These are phyloP conservation scores for Bettongia penicillata DNA, from an alignment of 2,113 vertebrate species.

Conservation along the genomic window DNA sequence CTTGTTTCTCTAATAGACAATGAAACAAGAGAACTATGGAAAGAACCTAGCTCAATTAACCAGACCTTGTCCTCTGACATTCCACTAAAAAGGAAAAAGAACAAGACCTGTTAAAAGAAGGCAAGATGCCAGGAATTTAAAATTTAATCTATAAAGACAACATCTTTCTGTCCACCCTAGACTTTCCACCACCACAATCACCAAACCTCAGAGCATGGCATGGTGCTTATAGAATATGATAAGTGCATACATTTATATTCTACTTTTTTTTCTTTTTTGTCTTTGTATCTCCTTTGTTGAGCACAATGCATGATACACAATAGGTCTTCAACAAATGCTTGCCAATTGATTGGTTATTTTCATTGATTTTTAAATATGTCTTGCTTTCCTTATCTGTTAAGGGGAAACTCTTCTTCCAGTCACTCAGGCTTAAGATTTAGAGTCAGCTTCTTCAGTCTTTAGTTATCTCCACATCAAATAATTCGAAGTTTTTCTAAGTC, in stretches of 20 bases:
- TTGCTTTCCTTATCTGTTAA: not conserved
- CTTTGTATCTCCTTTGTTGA: not conserved
- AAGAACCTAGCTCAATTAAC: not conserved
- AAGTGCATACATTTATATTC: not conserved
- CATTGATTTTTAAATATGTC: not conserved
- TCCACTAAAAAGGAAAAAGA: not conserved
- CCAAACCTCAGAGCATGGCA: not conserved
- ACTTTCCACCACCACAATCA: not conserved
- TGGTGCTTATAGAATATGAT: not conserved
- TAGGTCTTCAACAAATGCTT: not conserved
- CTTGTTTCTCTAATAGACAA: not conserved
- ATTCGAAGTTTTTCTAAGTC: too few species aligned
- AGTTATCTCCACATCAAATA: too few species aligned
- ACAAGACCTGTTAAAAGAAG: not conserved
- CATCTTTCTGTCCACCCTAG: not conserved
- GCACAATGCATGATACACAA: not conserved
- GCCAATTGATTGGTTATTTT: not conserved
- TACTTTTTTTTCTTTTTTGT: not conserved
- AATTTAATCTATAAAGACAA: not conserved
- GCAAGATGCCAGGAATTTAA: not conserved
- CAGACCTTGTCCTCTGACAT: not conserved
- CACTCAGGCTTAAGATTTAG: too few species aligned
- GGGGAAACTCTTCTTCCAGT: too few species aligned
- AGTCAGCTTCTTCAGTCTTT: too few species aligned
- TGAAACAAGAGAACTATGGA: slow-evolving; percentile 5